Evolutionary conservation across 2,888 invertebrate genomes (phyloP).

Genomic region (Plebejus argus): DNA sequence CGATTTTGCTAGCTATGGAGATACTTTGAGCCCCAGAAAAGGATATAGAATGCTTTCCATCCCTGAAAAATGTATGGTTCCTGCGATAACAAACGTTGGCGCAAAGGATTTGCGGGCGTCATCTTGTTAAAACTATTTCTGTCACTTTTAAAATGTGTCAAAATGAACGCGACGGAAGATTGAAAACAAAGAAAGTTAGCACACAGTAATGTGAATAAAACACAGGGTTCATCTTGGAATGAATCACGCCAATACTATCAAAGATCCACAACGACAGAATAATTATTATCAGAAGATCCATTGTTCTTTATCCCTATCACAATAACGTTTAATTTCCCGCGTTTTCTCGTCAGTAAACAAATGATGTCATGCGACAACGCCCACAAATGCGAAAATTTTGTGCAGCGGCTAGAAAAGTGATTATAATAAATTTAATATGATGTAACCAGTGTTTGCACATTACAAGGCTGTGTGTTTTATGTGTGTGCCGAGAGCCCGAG

Average conservation of each 20-base stretch:
- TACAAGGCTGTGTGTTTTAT: background rate
- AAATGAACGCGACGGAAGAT: too few species aligned
- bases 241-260: background rate
- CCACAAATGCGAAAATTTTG: conserved; percentile 48
- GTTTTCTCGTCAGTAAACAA: conserved; percentile 48
- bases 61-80: too few species aligned
- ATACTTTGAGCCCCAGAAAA: too few species aligned
- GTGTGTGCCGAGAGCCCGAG: background rate
- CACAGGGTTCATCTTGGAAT: background rate
- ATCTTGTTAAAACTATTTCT: too few species aligned
- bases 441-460: background rate
- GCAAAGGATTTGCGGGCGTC: too few species aligned
- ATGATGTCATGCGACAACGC: conserved; percentile 66
- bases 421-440: background rate
- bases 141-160: too few species aligned
- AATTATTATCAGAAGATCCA: background rate
- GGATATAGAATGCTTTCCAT: too few species aligned
- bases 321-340: conserved; percentile 15
- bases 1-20: too few species aligned
- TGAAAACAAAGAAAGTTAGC: too few species aligned
- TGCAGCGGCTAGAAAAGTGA: conserved; percentile 8
- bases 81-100: too few species aligned
- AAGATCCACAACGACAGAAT: background rate
- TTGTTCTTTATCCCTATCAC: background rate
- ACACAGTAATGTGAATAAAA: too few species aligned